A percentile compares a stretch with the other conserved stretches of the same genome.
phyloP scores from a whole-genome alignment of 2,888 invertebrate species.

The Caenorhabditis sp. region DNA sequence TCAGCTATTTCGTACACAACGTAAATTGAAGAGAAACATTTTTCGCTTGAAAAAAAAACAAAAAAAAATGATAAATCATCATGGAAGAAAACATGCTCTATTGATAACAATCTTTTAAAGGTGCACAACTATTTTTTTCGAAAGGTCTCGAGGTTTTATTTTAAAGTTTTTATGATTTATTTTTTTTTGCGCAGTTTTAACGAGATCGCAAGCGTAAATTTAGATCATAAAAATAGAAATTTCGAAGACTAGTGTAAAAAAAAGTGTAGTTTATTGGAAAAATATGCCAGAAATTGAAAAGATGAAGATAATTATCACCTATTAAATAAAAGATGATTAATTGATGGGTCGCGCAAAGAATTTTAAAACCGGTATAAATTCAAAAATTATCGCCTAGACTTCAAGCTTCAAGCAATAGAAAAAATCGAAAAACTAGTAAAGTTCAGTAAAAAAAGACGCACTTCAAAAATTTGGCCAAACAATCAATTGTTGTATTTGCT shows the following conservation, averaged over 20 bases:
- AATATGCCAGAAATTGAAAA: too few relatives aligned
- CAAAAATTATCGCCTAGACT: too few relatives aligned
- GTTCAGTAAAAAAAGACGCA: too few relatives aligned
- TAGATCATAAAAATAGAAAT: background rate
- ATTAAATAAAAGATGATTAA: slow-evolving; percentile 1
- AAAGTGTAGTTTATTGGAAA: too few relatives aligned
- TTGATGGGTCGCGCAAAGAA: background rate
- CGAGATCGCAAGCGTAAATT: too few relatives aligned
- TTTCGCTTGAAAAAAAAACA: background rate
- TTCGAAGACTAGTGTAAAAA: background rate
- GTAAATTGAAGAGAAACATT: too few relatives aligned
- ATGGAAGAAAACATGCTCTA: background rate
- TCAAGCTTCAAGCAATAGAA: too few relatives aligned
- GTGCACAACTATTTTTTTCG: background rate
- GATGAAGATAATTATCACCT: background rate
- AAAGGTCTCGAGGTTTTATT: background rate
- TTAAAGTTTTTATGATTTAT: background rate
- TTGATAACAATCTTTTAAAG: background rate
- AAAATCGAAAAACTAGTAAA: too few relatives aligned
- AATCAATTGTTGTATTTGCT: too few relatives aligned
- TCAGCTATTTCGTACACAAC: background rate
- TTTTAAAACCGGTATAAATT: too few relatives aligned
- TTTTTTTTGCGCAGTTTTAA: too few relatives aligned
- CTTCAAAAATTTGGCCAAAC: too few relatives aligned
- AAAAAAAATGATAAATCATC: background rate